A percentile compares a stretch with the other conserved stretches of the same genome.
Conservation (phyloP, 2,797 vertebrate species). For the Acestrorhynchus altus region DNA sequence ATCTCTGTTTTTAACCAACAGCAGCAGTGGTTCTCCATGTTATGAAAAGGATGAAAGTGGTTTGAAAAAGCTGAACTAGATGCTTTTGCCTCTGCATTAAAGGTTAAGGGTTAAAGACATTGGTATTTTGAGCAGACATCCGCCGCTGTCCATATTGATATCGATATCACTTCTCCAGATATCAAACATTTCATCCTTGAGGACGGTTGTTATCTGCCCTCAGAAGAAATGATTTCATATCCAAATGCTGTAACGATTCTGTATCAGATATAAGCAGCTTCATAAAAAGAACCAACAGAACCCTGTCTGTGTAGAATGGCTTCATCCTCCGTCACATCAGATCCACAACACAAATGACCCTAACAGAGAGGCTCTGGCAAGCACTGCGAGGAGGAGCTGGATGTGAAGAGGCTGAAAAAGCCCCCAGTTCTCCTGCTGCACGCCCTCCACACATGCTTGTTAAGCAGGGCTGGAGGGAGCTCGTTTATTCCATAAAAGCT, state of each 20-base stretch:
- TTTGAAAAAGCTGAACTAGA: not conserved
- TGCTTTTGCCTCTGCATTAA: not conserved
- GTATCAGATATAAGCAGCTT: not conserved
- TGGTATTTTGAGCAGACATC: not conserved
- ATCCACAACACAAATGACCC: constrained; percentile 15
- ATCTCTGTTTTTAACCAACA: too few relatives aligned
- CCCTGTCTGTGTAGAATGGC: not conserved
- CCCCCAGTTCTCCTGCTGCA: constrained; percentile 5
- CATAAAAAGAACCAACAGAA: not conserved
- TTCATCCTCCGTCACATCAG: not conserved
- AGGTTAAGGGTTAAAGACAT: not conserved
- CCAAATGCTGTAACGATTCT: constrained; percentile 6
- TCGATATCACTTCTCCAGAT: not conserved
- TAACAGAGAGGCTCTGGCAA: not conserved
- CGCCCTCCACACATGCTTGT: constrained; percentile 40
- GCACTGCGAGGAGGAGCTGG: constrained; percentile 16
- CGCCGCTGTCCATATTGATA: not conserved
- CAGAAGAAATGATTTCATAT: not conserved
- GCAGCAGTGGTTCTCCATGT: too few relatives aligned
- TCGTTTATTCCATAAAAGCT: constrained; percentile 45
- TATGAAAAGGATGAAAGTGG: not conserved
- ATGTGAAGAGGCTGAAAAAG: constrained; percentile 26
- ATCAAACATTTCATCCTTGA: not conserved
- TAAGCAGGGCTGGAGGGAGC: constrained; percentile 32
- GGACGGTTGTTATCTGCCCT: not conserved